These are phyloP conservation scores for Cabera pusaria DNA, from an alignment of 2,888 invertebrate genomes.

Conservation along the genomic window DNA sequence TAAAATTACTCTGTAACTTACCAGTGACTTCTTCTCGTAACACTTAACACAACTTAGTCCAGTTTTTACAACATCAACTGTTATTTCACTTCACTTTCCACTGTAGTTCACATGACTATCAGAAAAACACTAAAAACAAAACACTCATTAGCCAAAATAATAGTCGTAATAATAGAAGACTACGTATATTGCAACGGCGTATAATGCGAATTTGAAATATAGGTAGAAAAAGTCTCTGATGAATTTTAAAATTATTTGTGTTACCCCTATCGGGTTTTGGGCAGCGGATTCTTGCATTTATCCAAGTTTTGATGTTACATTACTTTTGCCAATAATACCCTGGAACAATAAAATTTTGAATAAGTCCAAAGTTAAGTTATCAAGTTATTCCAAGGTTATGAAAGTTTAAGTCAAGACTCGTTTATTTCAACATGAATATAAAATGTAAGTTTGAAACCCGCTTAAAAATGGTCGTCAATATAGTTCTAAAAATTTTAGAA, in stretches of 20 bases:
- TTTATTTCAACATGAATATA: no score
- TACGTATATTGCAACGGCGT: conserved; percentile 64
- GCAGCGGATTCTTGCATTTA: conserved; percentile 47
- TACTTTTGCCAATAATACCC: conserved; percentile 35
- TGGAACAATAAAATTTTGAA: conserved; percentile 38
- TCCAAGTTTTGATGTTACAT: conserved; percentile 12
- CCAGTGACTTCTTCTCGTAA: conserved; percentile 5
- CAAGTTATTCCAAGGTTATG: no score
- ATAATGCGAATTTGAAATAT: conserved; percentile 67
- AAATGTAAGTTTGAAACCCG: no score
- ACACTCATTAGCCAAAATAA: conserved; percentile 37
- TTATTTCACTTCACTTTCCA: conserved; percentile 9
- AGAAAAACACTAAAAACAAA: conserved; percentile 19
- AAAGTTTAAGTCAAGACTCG: no score
- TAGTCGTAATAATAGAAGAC: conserved; percentile 71
- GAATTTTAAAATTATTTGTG: conserved; percentile 45
- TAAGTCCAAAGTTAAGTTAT: conserved; percentile 4
- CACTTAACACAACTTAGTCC: conserved; percentile 8
- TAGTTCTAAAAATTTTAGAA: no score
- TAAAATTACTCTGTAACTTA: conserved; percentile 18
- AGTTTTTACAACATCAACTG: conserved; percentile 2
- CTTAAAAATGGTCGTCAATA: no score
- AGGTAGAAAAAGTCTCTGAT: conserved; percentile 63
- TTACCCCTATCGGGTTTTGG: conserved; percentile 39
- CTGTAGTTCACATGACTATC: conserved; percentile 19